These are phyloP conservation scores for Sciurus niger DNA, from an alignment of 2,113 vertebrate genomes.

Conservation along the genomic window DNA sequence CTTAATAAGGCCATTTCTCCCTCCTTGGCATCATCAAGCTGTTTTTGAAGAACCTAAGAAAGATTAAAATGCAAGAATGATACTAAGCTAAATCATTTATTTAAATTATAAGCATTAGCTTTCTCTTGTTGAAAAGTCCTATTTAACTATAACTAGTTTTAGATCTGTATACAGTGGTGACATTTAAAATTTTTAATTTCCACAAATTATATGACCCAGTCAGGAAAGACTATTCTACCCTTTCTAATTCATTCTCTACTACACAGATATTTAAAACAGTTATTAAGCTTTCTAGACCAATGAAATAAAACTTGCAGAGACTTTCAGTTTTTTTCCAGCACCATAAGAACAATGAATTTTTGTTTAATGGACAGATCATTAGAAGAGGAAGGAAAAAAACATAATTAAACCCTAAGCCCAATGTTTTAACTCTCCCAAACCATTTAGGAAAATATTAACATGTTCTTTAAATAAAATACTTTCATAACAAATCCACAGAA, in stretches of 20 bases:
- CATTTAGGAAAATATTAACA: conserved; percentile 5
- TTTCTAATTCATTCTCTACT: neutral
- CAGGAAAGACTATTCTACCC: neutral
- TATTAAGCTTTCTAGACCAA: neutral
- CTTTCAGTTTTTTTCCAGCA: neutral
- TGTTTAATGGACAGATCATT: neutral
- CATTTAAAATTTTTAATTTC: neutral
- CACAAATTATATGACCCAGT: neutral
- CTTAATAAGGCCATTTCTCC: conserved; percentile 96
- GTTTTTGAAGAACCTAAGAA: conserved; percentile 95
- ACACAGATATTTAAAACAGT: neutral
- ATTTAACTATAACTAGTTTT: neutral
- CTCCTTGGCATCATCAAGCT: conserved; percentile 97
- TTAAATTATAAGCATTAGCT: conserved; percentile 19
- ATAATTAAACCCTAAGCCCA: neutral
- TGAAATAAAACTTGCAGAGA: neutral
- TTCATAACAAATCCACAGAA: neutral
- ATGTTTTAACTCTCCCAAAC: conserved; percentile 43
- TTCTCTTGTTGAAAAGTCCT: neutral
- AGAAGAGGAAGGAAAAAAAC: conserved; percentile 24
- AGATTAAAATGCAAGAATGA: conserved; percentile 67
- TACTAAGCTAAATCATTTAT: conserved; percentile 51
- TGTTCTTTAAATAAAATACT: conserved; percentile 42
- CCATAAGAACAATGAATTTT: neutral
- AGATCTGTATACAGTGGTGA: neutral